Percentiles rank a stretch among this genome's conserved stretches.
These are phyloP conservation scores for Eupeodes corollae DNA, from an alignment of 1,140 invertebrate genomes.

Conservation along the genomic window DNA sequence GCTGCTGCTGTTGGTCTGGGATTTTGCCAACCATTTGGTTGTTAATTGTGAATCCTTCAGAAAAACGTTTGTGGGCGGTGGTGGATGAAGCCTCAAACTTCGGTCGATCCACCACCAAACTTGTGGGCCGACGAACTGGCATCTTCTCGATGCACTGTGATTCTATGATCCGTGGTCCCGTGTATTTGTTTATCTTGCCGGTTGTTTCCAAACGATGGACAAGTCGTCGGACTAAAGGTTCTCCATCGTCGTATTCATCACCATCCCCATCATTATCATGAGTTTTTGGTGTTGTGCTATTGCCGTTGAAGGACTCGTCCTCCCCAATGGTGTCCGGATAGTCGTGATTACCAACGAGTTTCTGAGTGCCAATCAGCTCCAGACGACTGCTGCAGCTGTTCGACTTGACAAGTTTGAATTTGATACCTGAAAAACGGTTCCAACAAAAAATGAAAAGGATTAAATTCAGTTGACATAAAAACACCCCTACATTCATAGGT, in stretches of 20 bases:
- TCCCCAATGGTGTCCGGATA: conserved; percentile 13
- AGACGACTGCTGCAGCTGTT: conserved; percentile 73
- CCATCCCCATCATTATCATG: conserved; percentile 26
- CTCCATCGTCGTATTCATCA: conserved; percentile 33
- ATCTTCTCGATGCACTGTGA: conserved; percentile 7
- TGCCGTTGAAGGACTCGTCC: conserved; percentile 30
- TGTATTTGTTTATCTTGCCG: neutral
- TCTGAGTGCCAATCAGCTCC: conserved; percentile 57
- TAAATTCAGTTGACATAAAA: neutral
- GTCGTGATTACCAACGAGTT: conserved; percentile 21
- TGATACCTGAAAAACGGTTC: conserved; percentile 51
- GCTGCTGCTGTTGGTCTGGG: neutral
- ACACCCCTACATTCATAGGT: neutral
- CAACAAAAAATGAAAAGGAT: neutral
- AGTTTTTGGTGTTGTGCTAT: conserved; percentile 41
- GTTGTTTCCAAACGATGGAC: conserved; percentile 27
- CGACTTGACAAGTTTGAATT: conserved; percentile 67
- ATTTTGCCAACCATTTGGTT: conserved; percentile 12
- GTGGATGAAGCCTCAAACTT: conserved; percentile 4
- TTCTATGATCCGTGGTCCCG: conserved; percentile 1
- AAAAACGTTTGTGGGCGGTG: neutral
- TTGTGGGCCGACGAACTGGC: neutral
- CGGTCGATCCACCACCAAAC: neutral
- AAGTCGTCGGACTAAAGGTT: conserved; percentile 27
- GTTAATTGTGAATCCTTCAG: conserved; percentile 20